phyloP scores from a whole-genome alignment of 2,797 vertebrate genomes.

The Delichon dasypus region DNA sequence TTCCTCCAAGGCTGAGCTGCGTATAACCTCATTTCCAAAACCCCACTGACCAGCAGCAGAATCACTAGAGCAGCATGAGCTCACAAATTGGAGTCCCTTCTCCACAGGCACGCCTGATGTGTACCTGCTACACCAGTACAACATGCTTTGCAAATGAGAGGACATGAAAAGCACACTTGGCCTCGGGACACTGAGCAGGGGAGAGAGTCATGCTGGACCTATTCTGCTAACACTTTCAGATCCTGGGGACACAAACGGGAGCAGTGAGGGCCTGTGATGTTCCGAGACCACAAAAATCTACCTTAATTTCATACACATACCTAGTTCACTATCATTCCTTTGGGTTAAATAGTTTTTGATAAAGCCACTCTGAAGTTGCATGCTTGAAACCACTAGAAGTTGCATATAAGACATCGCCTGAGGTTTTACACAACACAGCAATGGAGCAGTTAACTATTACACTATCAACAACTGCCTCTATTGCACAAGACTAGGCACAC shows the following conservation, averaged over 20 bases:
- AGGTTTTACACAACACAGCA: background rate
- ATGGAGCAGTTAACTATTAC: background rate
- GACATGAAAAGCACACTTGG: fast-evolving
- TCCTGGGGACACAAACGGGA: background rate
- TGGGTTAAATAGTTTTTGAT: background rate
- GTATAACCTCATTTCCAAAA: slow-evolving; percentile 34
- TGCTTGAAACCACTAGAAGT: background rate
- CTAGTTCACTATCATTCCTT: background rate
- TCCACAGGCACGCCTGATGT: background rate
- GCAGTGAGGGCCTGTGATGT: background rate
- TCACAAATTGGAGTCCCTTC: background rate
- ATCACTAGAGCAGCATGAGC: background rate
- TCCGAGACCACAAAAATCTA: background rate
- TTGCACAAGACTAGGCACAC: background rate
- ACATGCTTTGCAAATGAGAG: background rate
- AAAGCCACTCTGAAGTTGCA: background rate
- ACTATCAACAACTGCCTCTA: background rate
- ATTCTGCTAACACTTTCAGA: background rate
- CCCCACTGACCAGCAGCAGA: background rate
- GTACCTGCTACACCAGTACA: fast-evolving
- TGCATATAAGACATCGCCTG: background rate
- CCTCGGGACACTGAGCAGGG: background rate
- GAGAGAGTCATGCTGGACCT: too few species aligned
- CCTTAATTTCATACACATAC: background rate
- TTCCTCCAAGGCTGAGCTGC: slow-evolving; percentile 52